phyloP scores from a whole-genome alignment of 2,797 vertebrate genomes.

The Coendou prehensilis region DNA sequence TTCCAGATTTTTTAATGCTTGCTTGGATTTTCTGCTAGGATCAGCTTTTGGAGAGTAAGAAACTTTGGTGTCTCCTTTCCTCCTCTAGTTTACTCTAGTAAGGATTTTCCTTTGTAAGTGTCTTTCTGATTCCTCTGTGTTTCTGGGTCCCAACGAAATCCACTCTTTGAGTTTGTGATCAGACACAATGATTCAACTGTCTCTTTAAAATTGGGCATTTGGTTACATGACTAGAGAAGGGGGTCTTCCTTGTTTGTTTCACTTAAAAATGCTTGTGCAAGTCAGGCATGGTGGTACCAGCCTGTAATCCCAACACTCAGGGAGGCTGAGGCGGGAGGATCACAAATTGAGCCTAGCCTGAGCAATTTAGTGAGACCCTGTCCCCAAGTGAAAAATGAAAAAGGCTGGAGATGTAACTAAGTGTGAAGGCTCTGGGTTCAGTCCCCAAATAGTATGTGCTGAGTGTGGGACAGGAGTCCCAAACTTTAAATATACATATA shows the following conservation, averaged over 20 bases:
- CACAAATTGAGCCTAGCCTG: background rate
- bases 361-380: background rate
- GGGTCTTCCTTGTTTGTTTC: background rate
- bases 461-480: background rate
- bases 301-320: background rate
- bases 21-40: background rate
- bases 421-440: background rate
- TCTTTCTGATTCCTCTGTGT: background rate
- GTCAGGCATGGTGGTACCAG: background rate
- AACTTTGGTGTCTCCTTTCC: background rate
- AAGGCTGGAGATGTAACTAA: background rate
- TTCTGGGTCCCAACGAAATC: background rate
- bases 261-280: background rate
- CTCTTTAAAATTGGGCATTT: background rate
- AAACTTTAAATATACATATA: background rate
- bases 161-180: background rate
- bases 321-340: background rate
- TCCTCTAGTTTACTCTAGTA: background rate
- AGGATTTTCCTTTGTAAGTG: background rate
- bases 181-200: conserved; percentile 2
- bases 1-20: background rate
- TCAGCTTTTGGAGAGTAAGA: conserved; percentile 13
- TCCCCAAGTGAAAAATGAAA: background rate
- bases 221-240: background rate
- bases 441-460: background rate